These are phyloP conservation scores for Geopemphigus sp. DNA, from an alignment of 1,140 invertebrate species.

Conservation along the genomic window DNA sequence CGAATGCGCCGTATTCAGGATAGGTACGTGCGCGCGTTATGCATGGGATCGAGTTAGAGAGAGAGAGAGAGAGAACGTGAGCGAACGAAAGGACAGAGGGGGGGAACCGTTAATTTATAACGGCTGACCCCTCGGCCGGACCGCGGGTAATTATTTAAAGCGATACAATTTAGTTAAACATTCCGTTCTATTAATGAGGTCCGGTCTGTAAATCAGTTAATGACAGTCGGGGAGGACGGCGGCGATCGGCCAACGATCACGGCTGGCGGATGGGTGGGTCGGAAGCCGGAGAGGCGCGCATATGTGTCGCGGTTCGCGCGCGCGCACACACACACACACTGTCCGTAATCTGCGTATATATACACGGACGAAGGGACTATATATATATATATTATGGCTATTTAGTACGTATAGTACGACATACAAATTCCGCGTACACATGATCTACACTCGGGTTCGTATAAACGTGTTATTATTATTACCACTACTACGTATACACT, in stretches of 20 bases:
- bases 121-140: slow-evolving; percentile 3
- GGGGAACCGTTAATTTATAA: slow-evolving; percentile 38
- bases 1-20: too few relatives aligned
- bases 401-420: not conserved
- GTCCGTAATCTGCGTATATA: not conserved
- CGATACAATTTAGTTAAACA: slow-evolving; percentile 46
- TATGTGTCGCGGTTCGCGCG: too few relatives aligned
- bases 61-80: too few relatives aligned
- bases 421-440: too few relatives aligned
- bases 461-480: not conserved
- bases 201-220: slow-evolving; percentile 36
- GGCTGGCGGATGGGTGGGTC: not conserved
- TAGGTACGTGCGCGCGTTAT: too few relatives aligned
- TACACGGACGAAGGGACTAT: not conserved
- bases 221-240: slow-evolving; percentile 17
- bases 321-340: not conserved
- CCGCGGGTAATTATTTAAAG: slow-evolving; percentile 45
- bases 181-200: slow-evolving; percentile 37
- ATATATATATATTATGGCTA: slow-evolving; percentile 12
- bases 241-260: too few relatives aligned
- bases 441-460: not conserved
- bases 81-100: not conserved
- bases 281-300: too few relatives aligned
- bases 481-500: not conserved
- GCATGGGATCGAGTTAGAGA: too few relatives aligned